phyloP scores from a whole-genome alignment of 2,888 invertebrate genomes.

The Pyrrhosoma nymphula region DNA sequence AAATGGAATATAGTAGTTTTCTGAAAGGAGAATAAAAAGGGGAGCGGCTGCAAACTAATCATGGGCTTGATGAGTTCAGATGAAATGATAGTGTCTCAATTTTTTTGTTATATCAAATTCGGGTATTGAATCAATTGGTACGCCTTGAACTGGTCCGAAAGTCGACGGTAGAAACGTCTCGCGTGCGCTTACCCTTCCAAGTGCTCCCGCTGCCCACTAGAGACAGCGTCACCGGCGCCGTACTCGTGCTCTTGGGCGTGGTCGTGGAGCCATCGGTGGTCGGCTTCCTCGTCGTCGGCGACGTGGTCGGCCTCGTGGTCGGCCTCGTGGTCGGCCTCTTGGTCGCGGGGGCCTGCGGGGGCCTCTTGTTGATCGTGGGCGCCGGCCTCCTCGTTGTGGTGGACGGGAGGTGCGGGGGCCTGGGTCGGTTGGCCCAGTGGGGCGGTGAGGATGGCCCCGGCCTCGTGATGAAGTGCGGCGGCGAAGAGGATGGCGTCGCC shows the following conservation, averaged over 20 bases:
- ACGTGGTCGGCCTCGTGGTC: constrained; percentile 73
- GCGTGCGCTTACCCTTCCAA: constrained; percentile 31
- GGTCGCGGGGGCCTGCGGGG: constrained; percentile 68
- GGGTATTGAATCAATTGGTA: too few species aligned
- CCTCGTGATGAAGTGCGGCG: constrained; percentile 68
- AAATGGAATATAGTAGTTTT: too few species aligned
- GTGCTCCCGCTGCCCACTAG: constrained; percentile 50
- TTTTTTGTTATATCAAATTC: too few species aligned
- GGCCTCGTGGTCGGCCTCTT: constrained; percentile 64
- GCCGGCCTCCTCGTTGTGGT: constrained; percentile 74
- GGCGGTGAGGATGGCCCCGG: constrained; percentile 44
- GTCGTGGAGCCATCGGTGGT: constrained; percentile 74
- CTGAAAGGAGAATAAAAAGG: too few species aligned
- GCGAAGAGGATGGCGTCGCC: constrained; percentile 72
- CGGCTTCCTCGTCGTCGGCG: constrained; percentile 77
- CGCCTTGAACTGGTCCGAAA: too few species aligned
- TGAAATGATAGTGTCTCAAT: too few species aligned
- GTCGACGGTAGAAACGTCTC: too few species aligned
- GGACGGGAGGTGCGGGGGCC: constrained; percentile 71
- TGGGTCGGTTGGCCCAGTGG: constrained; percentile 43
- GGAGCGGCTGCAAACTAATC: too few species aligned
- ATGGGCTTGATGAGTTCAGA: too few species aligned
- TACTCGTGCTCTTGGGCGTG: constrained; percentile 64
- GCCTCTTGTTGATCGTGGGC: constrained; percentile 64
- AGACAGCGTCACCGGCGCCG: constrained; percentile 50